These are phyloP conservation scores for Drosophila anomalipes DNA, from an alignment of 2,888 invertebrate genomes.

Conservation along the genomic window DNA sequence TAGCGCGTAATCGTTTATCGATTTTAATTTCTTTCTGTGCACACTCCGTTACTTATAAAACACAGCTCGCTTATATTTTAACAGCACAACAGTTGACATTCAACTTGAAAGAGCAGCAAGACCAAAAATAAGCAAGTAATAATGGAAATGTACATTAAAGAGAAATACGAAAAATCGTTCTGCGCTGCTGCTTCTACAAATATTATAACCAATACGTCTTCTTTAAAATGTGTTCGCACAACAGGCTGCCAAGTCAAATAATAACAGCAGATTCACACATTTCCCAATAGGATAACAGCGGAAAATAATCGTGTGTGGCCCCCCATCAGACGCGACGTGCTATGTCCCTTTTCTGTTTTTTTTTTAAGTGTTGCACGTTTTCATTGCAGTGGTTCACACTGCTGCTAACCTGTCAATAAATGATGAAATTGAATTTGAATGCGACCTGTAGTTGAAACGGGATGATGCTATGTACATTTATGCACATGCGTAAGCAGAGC, in stretches of 20 bases:
- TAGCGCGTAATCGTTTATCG: constrained; percentile 34
- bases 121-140: constrained; percentile 11
- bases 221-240: constrained; percentile 1
- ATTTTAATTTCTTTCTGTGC: constrained; percentile 13
- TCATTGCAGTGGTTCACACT: not conserved
- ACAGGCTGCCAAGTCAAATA: constrained; percentile 43
- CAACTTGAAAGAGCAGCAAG: constrained; percentile 37
- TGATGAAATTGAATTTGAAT: constrained; percentile 10
- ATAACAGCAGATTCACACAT: constrained; percentile 22
- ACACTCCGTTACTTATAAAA: constrained; percentile 12
- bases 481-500: constrained; percentile 7
- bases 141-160: constrained; percentile 9
- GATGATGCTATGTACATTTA: constrained; percentile 18
- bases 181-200: constrained; percentile 25
- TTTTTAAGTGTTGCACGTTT: constrained; percentile 7
- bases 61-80: constrained; percentile 13
- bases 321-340: not conserved
- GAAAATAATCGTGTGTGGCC: constrained; percentile 1
- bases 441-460: constrained; percentile 22
- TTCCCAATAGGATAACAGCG: constrained; percentile 15
- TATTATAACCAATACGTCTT: constrained; percentile 23
- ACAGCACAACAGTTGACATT: constrained; percentile 41
- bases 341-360: not conserved
- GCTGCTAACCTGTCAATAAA: constrained; percentile 6
- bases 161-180: not conserved